These are phyloP conservation scores for Helicoverpa zea DNA, from an alignment of 1,140 invertebrate species.

Conservation along the genomic window DNA sequence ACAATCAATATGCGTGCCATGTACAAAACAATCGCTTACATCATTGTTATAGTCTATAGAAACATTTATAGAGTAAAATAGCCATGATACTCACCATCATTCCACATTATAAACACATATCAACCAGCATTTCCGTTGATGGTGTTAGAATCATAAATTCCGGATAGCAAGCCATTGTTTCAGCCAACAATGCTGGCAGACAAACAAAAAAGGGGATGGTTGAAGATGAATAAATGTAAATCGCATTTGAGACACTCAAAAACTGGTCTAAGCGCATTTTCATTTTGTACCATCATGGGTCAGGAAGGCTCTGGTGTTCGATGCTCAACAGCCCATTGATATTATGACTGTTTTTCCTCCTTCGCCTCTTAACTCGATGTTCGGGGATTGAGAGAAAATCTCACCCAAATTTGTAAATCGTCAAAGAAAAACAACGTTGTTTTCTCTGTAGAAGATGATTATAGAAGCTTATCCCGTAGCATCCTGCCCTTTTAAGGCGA, in stretches of 20 bases:
- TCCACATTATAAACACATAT: slow-evolving; percentile 83
- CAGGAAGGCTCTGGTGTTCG: slow-evolving; percentile 16
- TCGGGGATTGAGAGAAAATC: neutral
- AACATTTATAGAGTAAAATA: slow-evolving; percentile 76
- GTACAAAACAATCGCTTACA: slow-evolving; percentile 49
- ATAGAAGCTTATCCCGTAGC: slow-evolving; percentile 17
- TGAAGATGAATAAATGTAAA: slow-evolving; percentile 82
- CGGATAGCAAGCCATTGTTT: slow-evolving; percentile 84
- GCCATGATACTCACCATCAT: slow-evolving; percentile 77
- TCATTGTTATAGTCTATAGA: slow-evolving; percentile 49
- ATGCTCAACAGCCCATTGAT: slow-evolving; percentile 15
- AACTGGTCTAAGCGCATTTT: slow-evolving; percentile 68
- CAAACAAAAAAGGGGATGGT: slow-evolving; percentile 77
- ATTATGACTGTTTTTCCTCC: slow-evolving; percentile 24
- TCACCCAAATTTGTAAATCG: slow-evolving; percentile 26
- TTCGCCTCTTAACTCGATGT: slow-evolving; percentile 17
- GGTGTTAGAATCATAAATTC: slow-evolving; percentile 84
- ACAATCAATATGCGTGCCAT: slow-evolving; percentile 31
- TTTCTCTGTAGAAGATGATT: slow-evolving; percentile 17
- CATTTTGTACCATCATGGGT: slow-evolving; percentile 43
- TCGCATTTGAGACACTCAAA: slow-evolving; percentile 70
- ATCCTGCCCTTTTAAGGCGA: slow-evolving; percentile 4
- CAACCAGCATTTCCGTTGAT: slow-evolving; percentile 80
- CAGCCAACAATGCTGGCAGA: slow-evolving; percentile 79
- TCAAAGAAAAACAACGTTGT: slow-evolving; percentile 19